phyloP scores from a whole-genome alignment of 2,113 vertebrate genomes.

The Strix aluco region DNA sequence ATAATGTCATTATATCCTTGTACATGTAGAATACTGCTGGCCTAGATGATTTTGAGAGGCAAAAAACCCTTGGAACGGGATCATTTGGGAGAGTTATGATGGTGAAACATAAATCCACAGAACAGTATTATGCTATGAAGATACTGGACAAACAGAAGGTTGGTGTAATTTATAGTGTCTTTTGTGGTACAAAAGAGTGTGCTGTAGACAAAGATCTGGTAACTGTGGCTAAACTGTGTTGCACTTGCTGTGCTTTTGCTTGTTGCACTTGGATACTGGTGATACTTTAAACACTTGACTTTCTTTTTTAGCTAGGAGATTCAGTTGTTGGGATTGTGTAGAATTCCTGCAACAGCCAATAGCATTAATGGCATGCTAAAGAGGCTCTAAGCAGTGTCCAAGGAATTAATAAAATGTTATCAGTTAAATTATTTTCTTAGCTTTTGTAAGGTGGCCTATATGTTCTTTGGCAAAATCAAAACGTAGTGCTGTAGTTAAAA shows the following conservation, averaged over 20 bases:
- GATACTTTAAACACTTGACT: neutral
- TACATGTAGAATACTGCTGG: conserved; percentile 87
- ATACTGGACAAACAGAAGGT: conserved; percentile 99
- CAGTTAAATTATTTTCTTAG: neutral
- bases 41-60: conserved; percentile 96
- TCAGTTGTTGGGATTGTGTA: neutral
- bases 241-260: neutral
- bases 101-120: conserved; percentile 96
- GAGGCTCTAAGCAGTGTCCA: neutral
- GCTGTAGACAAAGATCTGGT: neutral
- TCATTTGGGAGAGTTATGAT: conserved; percentile 98
- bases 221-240: neutral
- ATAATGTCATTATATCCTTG: conserved; percentile 26
- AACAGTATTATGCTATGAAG: conserved; percentile 99
- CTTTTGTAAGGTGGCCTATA: neutral
- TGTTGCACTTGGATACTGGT: neutral
- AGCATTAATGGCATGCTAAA: neutral
- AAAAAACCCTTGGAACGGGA: conserved; percentile 97
- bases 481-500: neutral
- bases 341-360: neutral
- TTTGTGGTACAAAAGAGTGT: neutral
- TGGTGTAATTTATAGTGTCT: neutral
- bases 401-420: neutral
- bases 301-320: neutral
- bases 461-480: neutral